Percentiles rank a stretch among this genome's conserved stretches.
Conservation (phyloP, 2,113 vertebrate genomes). For the Motacilla tschutschensis region DNA sequence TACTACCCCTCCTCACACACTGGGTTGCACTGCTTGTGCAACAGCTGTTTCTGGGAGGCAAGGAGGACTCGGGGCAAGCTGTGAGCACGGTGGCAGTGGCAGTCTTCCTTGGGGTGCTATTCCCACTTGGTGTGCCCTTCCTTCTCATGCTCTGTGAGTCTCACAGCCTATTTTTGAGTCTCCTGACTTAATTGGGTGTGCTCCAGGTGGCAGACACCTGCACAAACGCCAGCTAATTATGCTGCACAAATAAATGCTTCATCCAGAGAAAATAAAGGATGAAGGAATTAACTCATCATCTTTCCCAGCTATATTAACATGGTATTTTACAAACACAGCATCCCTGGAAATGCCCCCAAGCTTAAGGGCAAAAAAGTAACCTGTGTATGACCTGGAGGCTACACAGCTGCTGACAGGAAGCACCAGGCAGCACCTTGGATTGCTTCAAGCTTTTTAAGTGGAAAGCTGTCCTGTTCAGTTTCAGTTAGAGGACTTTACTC, state of each 20-base stretch:
- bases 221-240: not conserved
- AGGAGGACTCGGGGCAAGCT: not conserved
- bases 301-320: not conserved
- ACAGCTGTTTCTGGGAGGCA: not conserved
- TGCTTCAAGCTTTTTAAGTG: not conserved
- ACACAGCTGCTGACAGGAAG: not conserved
- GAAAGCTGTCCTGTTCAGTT: not conserved
- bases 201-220: constrained; percentile 14
- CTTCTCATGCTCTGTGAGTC: not conserved
- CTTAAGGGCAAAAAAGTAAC: not conserved
- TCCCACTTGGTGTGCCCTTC: not conserved
- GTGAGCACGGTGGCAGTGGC: not conserved
- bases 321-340: not conserved
- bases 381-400: not conserved
- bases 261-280: not conserved
- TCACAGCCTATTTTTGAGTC: not conserved
- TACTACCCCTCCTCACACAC: not conserved
- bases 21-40: not conserved
- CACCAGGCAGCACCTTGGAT: not conserved
- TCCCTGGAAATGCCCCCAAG: not conserved
- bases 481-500: not conserved
- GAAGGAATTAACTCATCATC: not conserved
- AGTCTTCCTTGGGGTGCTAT: not conserved
- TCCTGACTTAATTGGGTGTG: not conserved
- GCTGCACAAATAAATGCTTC: not conserved